Percentiles rank a stretch among this genome's conserved stretches.
phyloP scores from a whole-genome alignment of 2,113 vertebrate species.

The Rostratula benghalensis region DNA sequence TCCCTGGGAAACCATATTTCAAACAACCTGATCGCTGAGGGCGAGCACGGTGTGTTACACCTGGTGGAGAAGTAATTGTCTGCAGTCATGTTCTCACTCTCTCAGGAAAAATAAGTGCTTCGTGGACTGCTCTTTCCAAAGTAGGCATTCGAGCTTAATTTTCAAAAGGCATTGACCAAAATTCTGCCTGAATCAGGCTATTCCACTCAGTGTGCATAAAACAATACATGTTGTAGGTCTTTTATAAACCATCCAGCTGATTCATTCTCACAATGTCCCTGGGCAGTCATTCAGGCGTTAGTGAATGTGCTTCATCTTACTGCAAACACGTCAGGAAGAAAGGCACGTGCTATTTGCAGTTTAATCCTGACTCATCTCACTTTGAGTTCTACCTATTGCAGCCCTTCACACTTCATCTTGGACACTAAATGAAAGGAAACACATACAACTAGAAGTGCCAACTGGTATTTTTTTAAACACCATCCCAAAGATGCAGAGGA shows the following conservation, averaged over 20 bases:
- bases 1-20: neutral
- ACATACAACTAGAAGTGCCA: neutral
- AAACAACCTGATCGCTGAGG: neutral
- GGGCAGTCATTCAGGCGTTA: neutral
- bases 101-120: neutral
- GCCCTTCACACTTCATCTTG: neutral
- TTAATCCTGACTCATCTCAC: neutral
- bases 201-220: neutral
- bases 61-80: neutral
- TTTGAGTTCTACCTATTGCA: neutral
- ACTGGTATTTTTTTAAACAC: neutral
- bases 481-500: neutral
- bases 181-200: neutral
- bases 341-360: neutral
- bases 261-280: neutral
- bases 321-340: neutral
- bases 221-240: neutral
- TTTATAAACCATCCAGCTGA: neutral
- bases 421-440: neutral
- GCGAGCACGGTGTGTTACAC: neutral
- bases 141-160: neutral
- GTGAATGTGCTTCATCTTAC: neutral
- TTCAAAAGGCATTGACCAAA: neutral
- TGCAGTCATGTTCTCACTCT: neutral
- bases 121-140: neutral